Base-by-base conservation (phyloP, 1,140 invertebrate genomes). In the Lycorma delicatula region DNA sequence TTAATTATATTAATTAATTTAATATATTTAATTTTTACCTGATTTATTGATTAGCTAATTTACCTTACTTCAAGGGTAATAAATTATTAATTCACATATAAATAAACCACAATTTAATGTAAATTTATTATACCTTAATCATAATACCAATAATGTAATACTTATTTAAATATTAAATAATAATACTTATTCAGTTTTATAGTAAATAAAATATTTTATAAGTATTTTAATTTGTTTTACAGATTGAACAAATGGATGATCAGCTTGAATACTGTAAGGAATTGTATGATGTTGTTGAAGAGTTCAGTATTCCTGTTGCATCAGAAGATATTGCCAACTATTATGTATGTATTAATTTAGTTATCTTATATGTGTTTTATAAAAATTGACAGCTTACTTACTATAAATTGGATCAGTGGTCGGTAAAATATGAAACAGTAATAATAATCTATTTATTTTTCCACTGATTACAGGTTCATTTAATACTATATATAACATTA, bases 261-360 rank as follows among this genome's bases (percentile, higher is more conserved):
- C 74, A 80, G 47, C 70, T 85, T 3, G 79, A 84, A 63, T 81
- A 86, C 65, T 78, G 83, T 1, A 85, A 84, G 65, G 83, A 88
- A 61, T 69, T 87, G 51, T 82, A 87, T 66, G 78, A 85, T 46
- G 77, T 87, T 5, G 85, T 85, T 61, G 83, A 86, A 56, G 79
- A 85, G 62, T 88, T 81, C 67, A 61, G 72, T n/a, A 83, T 89
- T 54, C 71, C 75, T 0, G 77, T 79, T 31, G 74, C 81, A n/a
- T 71, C 77, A 4, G 77, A 82, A 41, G 80, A 83, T 60, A 76
- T 78, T 61, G 79, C 59, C 2, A 51, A 48, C 46, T 66, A 58
- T 38, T 57, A 62, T 58, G 64, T 66, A 57, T 56, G 51, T 58
- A 53, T 50, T 48, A n/a, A 27, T 28, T n/a, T 18, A 25, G 13